Conservation (phyloP, 2,797 vertebrate species). For the Pagetopsis macropterus region DNA sequence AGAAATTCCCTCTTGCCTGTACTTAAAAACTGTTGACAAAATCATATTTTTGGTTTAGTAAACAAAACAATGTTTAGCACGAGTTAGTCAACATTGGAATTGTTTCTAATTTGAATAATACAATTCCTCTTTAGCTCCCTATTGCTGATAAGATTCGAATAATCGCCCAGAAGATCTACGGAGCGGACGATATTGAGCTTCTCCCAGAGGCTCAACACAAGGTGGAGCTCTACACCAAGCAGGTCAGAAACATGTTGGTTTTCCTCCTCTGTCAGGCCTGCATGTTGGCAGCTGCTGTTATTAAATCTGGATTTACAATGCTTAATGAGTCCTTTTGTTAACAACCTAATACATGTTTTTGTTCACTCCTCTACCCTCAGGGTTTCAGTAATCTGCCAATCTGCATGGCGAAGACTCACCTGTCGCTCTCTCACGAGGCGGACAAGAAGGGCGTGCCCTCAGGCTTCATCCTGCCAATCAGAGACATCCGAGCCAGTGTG, state of each 20-base stretch:
- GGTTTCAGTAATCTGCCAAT: slow-evolving; percentile 94
- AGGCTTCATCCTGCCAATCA: slow-evolving; percentile 92
- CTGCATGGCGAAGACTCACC: slow-evolving; percentile 99
- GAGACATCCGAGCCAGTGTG: slow-evolving; percentile 95
- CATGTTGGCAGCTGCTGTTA: background rate
- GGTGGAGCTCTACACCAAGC: slow-evolving; percentile 92
- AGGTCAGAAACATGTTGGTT: slow-evolving; percentile 78
- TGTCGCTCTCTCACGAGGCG: slow-evolving; percentile 95
- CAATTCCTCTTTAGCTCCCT: slow-evolving; percentile 83
- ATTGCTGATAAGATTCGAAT: slow-evolving; percentile 93
- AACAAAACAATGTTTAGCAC: background rate
- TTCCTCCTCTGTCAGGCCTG: background rate
- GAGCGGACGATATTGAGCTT: slow-evolving; percentile 93
- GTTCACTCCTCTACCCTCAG: slow-evolving; percentile 70
- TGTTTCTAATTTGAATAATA: background rate
- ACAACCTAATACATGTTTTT: background rate
- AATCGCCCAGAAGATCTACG: slow-evolving; percentile 96
- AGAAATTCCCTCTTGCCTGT: too few relatives aligned
- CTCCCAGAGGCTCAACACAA: slow-evolving; percentile 94
- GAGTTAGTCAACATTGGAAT: background rate
- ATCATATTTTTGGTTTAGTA: background rate
- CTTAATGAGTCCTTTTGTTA: background rate
- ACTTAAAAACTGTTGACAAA: background rate
- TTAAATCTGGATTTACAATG: background rate
- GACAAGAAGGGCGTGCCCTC: slow-evolving; percentile 95